These are phyloP conservation scores for Agrypnus murinus DNA, from an alignment of 2,888 invertebrate species.

Conservation along the genomic window DNA sequence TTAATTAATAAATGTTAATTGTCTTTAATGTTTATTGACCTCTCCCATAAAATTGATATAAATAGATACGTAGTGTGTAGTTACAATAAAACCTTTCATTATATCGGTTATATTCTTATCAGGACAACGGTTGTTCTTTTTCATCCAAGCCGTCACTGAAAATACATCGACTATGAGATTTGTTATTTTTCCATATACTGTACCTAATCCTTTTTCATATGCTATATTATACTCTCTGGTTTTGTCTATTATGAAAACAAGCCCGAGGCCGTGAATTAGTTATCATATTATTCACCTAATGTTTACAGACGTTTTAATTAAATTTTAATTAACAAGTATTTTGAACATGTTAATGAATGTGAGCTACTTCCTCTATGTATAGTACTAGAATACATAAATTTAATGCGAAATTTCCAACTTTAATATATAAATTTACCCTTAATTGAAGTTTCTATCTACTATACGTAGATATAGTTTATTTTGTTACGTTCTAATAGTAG, in stretches of 20 bases:
- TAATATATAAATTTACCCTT: neutral
- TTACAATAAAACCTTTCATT: too few relatives aligned
- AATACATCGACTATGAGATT: too few relatives aligned
- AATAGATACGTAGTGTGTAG: neutral
- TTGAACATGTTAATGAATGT: slow-evolving; percentile 7
- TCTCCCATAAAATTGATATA: neutral
- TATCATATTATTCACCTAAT: slow-evolving; percentile 5
- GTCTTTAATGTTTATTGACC: too few relatives aligned
- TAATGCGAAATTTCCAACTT: slow-evolving; percentile 3
- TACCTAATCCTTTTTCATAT: slow-evolving; percentile 4
- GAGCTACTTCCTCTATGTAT: too few relatives aligned
- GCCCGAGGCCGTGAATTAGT: neutral
- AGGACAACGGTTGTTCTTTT: neutral
- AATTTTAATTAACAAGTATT: slow-evolving; percentile 21
- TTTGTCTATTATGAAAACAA: neutral
- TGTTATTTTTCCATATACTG: too few relatives aligned
- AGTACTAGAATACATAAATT: neutral
- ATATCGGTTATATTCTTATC: too few relatives aligned
- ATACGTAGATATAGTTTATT: too few relatives aligned
- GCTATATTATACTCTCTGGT: neutral
- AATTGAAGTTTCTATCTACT: neutral
- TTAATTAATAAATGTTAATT: too few relatives aligned
- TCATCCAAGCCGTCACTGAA: neutral
- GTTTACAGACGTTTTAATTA: slow-evolving; percentile 20
- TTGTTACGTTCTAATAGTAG: too few relatives aligned